Base-by-base conservation (phyloP, 2,888 invertebrate species). In the Drepana falcataria region DNA sequence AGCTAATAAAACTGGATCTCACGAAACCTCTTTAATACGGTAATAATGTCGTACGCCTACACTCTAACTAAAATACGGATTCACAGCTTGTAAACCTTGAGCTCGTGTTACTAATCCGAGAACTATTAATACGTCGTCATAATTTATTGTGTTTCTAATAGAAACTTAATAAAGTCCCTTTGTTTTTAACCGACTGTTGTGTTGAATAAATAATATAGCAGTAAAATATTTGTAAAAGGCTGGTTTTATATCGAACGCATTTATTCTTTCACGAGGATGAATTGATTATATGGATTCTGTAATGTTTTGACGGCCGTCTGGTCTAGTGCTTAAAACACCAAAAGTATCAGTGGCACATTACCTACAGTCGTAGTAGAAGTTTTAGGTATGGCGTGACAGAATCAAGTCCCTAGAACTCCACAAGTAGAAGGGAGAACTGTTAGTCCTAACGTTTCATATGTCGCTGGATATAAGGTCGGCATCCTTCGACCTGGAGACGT, bases 1-100 rank as follows among this genome's bases (percentile, higher is more conserved):
- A 61, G 56, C 64, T 69, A 71, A 80, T 83, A 83, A 84, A 83
- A 76, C 71, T 69, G 70, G 69, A 72, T 68, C 72, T 80, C 69
- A 78, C 72, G 68, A 75, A 81, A 83, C 66, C 63, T 69, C 73
- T 71, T 75, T 73, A 74, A 76, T 75, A 78, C 72, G 69, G 76
- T 77, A 77, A 80, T 80, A 72, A 81, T 77, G 73, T 75, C 61
- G 55, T 59, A 71, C 84, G 71, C 85, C 86, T 76, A 85, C 85
- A 65, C 53, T 9, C 48, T 53, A 62, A 66, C 66, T 64, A 68
- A 68, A 71, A 70, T 68, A 69, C 69, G 61, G 63, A 68, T 67
- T 69, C 69, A 59, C 58, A 56, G 68, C 66, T 71, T 68, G 66
- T 66, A 62, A 69, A 44, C 66, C 68, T 66, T 62, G 65, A 67